phyloP scores from a whole-genome alignment of 1,140 invertebrate species.

The Formica exsecta region DNA sequence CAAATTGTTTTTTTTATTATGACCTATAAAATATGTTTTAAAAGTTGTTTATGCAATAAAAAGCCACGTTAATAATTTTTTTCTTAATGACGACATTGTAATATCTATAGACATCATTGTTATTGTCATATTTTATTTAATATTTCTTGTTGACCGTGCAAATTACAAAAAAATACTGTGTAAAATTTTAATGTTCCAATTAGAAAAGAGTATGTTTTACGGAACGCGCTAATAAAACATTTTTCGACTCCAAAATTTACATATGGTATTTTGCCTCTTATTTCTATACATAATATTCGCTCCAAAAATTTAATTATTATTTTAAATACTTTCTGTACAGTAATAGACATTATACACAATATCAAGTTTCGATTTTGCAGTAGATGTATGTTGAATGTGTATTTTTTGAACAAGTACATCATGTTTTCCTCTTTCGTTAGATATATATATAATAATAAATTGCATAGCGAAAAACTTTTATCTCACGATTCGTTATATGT shows the following conservation, averaged over 20 bases:
- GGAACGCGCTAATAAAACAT: neutral
- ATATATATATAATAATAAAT: conserved; percentile 11
- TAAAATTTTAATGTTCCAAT: neutral
- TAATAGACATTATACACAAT: neutral
- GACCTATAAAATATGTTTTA: neutral
- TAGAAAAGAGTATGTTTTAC: neutral
- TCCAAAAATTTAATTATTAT: neutral
- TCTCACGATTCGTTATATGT: neutral
- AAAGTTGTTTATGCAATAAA: neutral
- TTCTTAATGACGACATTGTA: neutral
- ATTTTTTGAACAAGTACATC: neutral
- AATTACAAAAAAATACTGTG: neutral
- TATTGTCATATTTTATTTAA: neutral
- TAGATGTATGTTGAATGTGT: neutral
- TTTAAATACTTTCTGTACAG: neutral
- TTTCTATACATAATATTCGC: neutral
- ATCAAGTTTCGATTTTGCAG: neutral
- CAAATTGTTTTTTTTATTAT: neutral
- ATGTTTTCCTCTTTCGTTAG: neutral
- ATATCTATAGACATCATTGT: neutral
- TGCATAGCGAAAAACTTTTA: neutral
- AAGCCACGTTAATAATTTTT: neutral
- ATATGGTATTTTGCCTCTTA: neutral
- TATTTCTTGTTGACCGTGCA: neutral
- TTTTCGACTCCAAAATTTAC: neutral